phyloP scores from a whole-genome alignment of 2,797 vertebrate genomes.

The Tympanoctomys barrerae region DNA sequence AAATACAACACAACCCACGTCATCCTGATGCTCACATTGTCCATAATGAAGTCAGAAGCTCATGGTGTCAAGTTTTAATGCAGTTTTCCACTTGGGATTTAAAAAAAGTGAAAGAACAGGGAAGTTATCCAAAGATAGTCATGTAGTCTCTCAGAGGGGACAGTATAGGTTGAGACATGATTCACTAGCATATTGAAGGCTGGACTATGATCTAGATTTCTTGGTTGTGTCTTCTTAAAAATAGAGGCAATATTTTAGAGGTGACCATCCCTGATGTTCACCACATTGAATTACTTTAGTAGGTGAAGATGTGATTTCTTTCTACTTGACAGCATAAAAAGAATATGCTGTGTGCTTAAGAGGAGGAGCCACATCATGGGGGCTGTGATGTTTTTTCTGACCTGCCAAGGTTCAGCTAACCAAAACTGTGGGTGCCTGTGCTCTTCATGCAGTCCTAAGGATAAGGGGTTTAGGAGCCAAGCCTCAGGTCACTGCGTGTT shows the following conservation, averaged over 20 bases:
- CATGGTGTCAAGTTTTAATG: constrained; percentile 75
- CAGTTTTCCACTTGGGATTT: constrained; percentile 69
- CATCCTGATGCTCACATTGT: constrained; percentile 19
- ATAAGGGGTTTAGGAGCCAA: neutral
- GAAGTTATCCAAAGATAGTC: constrained; percentile 40
- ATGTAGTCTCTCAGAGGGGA: neutral
- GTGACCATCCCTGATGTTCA: neutral
- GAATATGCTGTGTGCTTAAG: neutral
- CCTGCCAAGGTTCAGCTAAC: neutral
- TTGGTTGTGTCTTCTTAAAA: neutral
- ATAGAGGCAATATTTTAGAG: neutral
- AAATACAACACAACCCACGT: constrained; percentile 27
- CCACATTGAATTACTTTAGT: neutral
- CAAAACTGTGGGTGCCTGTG: neutral
- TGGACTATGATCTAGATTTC: neutral
- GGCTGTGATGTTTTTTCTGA: neutral
- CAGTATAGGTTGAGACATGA: neutral
- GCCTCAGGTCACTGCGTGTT: neutral
- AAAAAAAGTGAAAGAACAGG: neutral
- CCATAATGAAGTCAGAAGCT: constrained; percentile 79
- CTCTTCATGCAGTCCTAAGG: neutral
- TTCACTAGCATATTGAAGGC: neutral
- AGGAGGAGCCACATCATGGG: neutral
- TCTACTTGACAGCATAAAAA: constrained; percentile 26
- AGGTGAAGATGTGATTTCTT: neutral